Conservation (phyloP, 2,797 vertebrate species). For the Linurgus olivaceus region DNA sequence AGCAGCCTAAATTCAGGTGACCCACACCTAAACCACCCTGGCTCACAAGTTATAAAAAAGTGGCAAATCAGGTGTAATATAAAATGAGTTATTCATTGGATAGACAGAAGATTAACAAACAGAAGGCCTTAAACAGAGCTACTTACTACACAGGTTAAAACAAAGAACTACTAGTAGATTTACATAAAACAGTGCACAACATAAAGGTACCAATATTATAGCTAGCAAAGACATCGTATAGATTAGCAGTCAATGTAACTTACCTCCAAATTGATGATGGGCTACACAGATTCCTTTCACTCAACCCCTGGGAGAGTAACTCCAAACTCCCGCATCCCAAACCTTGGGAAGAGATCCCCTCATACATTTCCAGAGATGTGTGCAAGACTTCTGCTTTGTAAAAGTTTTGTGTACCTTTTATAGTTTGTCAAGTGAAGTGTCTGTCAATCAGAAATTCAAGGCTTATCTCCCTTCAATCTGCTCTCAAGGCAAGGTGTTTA, state of each 20-base stretch:
- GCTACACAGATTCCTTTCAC: neutral
- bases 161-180: neutral
- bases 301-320: neutral
- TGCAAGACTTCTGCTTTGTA: neutral
- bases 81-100: neutral
- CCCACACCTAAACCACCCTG: rapidly evolving
- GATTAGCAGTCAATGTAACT: neutral
- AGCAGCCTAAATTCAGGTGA: neutral
- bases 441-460: neutral
- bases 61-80: neutral
- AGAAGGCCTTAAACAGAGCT: neutral
- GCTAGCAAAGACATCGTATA: neutral
- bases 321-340: neutral
- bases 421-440: neutral
- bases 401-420: neutral
- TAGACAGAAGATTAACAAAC: neutral
- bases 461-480: neutral
- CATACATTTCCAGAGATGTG: neutral
- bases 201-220: neutral
- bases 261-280: rapidly evolving
- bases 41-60: neutral
- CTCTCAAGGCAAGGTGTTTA: neutral
- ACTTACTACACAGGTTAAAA: neutral
- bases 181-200: neutral
- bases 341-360: neutral